Evolutionary conservation across 2,888 invertebrate genomes (phyloP), one percentile per base, ranked within the genome.

Genomic region (Acronicta alni): DNA sequence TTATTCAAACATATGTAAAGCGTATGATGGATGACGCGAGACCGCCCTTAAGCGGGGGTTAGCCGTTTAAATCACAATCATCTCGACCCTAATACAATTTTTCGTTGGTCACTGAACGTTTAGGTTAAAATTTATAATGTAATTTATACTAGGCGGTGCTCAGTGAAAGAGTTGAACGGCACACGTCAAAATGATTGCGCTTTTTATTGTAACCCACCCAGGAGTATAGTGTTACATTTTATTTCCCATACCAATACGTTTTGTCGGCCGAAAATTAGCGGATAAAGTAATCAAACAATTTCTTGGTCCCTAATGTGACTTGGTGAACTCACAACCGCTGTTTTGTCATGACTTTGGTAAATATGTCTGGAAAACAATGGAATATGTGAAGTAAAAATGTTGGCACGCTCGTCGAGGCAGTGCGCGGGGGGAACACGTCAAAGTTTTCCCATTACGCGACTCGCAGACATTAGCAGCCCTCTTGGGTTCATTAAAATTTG

Each of bases 1-100:
- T 94, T 93, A 94, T 92, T 92, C 93, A 94, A 94, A 94, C 94
- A 94, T 94, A 94, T 94, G 94, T 94, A 94, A 94, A 94, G 94
- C 94, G 89, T 91, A 93, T 94, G 94, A 94, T 94, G 92, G 94
- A 94, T 94, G 93, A 88, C 88, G 81, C 87, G 78, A 71, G 83
- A 87, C 87, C 88, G 86, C 90, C 89, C 89, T 82, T 82, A 77
- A 79, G 79, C 86, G 86, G 88, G 89, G 89, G 91, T 86, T 85
- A 83, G 87, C 85, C 89, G 90, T 91, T 94, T 93, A 94, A 94
- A 91, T 93, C 89, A 91, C 90, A 88, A 94, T 93, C 92, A 84
- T 81, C 80, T 78, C 82, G 81, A 85, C 93, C 90, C 85, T 87
- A 89, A 88, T 85, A 84, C 83, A 86, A 77, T 88, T 89, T 91